Evolutionary conservation across 2,888 invertebrate species (phyloP).

Genomic region (Cecidostiba fungosa): DNA sequence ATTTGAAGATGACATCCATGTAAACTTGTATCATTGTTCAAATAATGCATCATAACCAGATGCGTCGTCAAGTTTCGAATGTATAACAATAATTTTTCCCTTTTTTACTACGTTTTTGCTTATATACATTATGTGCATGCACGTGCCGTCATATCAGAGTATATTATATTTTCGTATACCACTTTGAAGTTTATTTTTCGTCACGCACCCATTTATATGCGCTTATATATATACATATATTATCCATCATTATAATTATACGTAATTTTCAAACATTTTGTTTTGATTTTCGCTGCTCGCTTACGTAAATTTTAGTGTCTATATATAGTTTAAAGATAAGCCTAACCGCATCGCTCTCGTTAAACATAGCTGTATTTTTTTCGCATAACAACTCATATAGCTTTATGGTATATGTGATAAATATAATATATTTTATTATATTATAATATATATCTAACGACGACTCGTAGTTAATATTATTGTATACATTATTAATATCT

Average conservation of each 20-base stretch:
- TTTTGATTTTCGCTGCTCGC: background rate
- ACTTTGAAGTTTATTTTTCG: background rate
- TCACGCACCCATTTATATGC: background rate
- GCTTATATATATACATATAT: background rate
- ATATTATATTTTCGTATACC: background rate
- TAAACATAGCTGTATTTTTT: background rate
- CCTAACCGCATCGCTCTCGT: background rate
- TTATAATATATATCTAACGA: background rate
- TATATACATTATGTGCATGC: background rate
- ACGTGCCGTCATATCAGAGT: background rate
- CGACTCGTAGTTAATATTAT: background rate
- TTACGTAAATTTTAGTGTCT: background rate
- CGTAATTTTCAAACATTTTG: background rate
- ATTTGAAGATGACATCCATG: background rate
- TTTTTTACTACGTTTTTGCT: background rate
- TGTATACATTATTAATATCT: background rate
- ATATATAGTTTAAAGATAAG: background rate
- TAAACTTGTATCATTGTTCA: background rate
- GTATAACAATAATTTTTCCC: background rate
- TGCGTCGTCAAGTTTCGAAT: background rate
- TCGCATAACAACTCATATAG: background rate
- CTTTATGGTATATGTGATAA: background rate
- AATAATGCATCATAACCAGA: too few species aligned
- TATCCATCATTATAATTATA: background rate
- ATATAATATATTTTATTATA: background rate